Percentiles rank a stretch among this genome's conserved stretches.
phyloP scores from a whole-genome alignment of 2,797 vertebrate species.

The Manis javanica region DNA sequence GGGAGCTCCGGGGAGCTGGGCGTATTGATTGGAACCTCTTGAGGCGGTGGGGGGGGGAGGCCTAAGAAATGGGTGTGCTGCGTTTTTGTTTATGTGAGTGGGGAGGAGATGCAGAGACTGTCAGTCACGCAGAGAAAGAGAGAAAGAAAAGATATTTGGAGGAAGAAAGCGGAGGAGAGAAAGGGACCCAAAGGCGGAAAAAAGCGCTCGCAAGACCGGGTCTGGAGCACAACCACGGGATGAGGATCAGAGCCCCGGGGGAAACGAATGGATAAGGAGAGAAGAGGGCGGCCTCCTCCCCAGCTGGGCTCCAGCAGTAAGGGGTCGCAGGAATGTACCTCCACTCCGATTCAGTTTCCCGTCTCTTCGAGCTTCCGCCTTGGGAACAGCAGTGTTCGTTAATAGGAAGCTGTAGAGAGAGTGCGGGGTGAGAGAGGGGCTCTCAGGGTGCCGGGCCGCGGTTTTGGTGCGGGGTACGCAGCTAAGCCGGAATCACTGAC shows the following conservation, averaged over 20 bases:
- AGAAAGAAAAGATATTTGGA: background rate
- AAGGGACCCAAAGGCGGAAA: background rate
- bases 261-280: rapidly evolving
- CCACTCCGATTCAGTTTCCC: background rate
- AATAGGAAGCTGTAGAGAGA: background rate
- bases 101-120: background rate
- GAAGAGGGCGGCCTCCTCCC: background rate
- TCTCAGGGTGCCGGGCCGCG: background rate
- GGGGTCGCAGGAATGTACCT: background rate
- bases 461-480: background rate
- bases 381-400: background rate
- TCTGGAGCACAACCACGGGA: rapidly evolving
- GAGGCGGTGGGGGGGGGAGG: background rate
- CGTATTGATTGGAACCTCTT: background rate
- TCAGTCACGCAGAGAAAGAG: background rate
- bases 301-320: background rate
- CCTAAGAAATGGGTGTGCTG: background rate
- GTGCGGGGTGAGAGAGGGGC: background rate
- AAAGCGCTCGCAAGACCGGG: background rate
- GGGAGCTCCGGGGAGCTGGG: background rate
- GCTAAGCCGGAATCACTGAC: background rate
- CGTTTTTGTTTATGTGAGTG: background rate
- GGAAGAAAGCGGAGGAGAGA: background rate
- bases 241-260: background rate
- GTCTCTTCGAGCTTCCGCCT: background rate